These are phyloP conservation scores for Drosophila ananassae DNA, from an alignment of 1,140 invertebrate genomes.

Conservation along the genomic window DNA sequence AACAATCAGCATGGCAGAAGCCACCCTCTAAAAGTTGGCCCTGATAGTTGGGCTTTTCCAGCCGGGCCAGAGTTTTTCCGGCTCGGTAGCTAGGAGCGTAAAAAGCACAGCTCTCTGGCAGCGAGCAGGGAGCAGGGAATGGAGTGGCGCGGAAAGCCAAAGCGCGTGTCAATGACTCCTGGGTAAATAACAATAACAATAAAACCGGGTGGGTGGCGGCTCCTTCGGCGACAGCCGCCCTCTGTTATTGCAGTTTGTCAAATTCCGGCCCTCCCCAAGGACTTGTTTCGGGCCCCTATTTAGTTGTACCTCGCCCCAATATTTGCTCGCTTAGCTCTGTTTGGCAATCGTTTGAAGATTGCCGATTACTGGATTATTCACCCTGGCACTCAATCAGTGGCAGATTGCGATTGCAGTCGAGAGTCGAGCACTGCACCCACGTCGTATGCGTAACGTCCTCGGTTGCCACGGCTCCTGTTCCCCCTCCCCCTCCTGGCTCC, in stretches of 20 bases:
- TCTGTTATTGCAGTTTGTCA: conserved; percentile 27
- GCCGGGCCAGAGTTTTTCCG: background rate
- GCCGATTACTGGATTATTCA: conserved; percentile 15
- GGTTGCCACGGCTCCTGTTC: background rate
- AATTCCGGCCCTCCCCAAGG: conserved; percentile 10
- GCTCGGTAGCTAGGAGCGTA: too few relatives aligned
- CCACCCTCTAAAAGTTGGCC: background rate
- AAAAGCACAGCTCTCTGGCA: background rate
- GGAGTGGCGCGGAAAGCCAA: background rate
- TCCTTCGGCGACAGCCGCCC: too few relatives aligned
- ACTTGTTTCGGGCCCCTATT: conserved; percentile 12
- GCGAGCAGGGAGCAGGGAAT: background rate
- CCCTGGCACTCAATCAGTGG: conserved; percentile 19
- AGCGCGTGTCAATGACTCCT: conserved; percentile 37
- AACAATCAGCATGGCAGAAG: too few relatives aligned
- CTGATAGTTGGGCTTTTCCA: background rate
- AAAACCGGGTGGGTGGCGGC: conserved; percentile 4
- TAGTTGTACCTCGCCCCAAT: conserved; percentile 20
- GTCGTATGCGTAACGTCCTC: conserved; percentile 30
- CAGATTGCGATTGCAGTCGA: conserved; percentile 37
- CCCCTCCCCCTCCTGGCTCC: too few relatives aligned
- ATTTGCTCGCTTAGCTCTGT: conserved; percentile 33
- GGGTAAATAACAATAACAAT: conserved; percentile 36
- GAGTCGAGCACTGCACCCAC: conserved; percentile 21
- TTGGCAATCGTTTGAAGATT: conserved; percentile 37